Evolutionary conservation across 2,888 invertebrate genomes (phyloP).

Genomic region (Tinea trinotella): DNA sequence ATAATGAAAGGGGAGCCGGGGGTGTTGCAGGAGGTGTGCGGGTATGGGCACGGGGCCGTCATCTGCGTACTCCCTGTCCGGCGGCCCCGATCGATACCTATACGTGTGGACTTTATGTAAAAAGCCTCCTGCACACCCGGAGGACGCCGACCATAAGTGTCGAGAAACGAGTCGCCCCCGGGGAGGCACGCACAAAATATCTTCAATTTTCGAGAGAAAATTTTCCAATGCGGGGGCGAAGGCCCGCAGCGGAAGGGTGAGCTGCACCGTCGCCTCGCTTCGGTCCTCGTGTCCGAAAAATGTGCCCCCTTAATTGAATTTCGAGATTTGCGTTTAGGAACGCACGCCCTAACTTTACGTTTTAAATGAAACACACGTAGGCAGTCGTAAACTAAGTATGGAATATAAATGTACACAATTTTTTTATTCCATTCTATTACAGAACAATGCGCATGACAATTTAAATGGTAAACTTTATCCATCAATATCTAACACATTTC

Average conservation of each 20-base stretch:
- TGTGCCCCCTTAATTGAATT: conserved; percentile 69
- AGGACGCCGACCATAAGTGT: conserved; percentile 71
- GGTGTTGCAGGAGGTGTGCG: conserved; percentile 32
- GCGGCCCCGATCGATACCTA: conserved; percentile 68
- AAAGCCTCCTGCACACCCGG: conserved; percentile 70
- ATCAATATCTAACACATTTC: too few species aligned
- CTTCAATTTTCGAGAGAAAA: conserved; percentile 73
- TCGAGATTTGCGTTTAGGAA: conserved; percentile 67
- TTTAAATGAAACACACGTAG: conserved; percentile 16
- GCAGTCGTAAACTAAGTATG: neutral
- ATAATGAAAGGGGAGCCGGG: conserved; percentile 69
- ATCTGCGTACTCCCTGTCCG: conserved; percentile 66
- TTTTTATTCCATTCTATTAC: too few species aligned
- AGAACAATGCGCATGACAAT: too few species aligned
- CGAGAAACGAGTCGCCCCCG: conserved; percentile 68
- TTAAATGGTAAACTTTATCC: too few species aligned
- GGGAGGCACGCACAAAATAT: conserved; percentile 68
- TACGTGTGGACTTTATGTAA: conserved; percentile 72
- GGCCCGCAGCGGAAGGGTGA: conserved; percentile 63
- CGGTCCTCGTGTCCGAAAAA: conserved; percentile 60
- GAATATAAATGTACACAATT: too few species aligned
- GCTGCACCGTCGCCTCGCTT: conserved; percentile 37
- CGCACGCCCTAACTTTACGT: conserved; percentile 39
- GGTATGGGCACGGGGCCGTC: conserved; percentile 50
- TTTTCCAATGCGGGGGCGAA: conserved; percentile 68